These are phyloP conservation scores for Callyntrura sp. DNA, from an alignment of 2,888 invertebrate species.

Conservation along the genomic window DNA sequence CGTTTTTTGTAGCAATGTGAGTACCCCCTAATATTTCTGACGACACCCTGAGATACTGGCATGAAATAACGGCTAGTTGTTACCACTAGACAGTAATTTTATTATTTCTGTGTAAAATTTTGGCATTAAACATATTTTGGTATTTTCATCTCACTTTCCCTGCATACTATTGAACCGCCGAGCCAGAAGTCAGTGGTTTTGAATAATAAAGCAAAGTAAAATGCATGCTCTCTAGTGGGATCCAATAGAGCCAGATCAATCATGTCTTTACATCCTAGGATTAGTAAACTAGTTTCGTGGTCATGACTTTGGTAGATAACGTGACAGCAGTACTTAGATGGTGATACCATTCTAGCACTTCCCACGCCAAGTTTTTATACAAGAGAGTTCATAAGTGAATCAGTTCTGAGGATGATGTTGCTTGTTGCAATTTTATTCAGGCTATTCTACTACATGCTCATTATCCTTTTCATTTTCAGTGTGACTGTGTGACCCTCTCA, in stretches of 20 bases:
- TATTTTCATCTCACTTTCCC: conserved; percentile 7
- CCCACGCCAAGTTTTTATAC: conserved; percentile 5
- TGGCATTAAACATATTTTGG: conserved; percentile 4
- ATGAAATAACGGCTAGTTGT: too few species aligned
- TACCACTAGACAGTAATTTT: too few species aligned
- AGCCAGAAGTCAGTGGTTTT: neutral
- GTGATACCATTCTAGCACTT: neutral
- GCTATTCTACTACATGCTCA: neutral
- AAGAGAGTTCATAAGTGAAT: neutral
- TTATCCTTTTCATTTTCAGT: neutral
- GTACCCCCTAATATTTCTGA: too few species aligned
- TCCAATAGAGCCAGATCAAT: conserved; percentile 16
- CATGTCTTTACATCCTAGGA: conserved; percentile 25
- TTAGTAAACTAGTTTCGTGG: conserved; percentile 31
- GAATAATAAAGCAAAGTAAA: neutral
- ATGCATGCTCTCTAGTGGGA: neutral
- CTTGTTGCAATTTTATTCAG: neutral
- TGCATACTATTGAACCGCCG: neutral
- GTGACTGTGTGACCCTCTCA: neutral
- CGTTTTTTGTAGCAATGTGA: too few species aligned
- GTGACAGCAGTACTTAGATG: neutral
- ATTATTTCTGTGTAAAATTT: neutral
- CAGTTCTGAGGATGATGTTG: neutral
- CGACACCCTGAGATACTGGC: too few species aligned
- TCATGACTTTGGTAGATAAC: conserved; percentile 24